phyloP scores from a whole-genome alignment of 2,797 vertebrate species.

The Cynodonichthys magdalenae region DNA sequence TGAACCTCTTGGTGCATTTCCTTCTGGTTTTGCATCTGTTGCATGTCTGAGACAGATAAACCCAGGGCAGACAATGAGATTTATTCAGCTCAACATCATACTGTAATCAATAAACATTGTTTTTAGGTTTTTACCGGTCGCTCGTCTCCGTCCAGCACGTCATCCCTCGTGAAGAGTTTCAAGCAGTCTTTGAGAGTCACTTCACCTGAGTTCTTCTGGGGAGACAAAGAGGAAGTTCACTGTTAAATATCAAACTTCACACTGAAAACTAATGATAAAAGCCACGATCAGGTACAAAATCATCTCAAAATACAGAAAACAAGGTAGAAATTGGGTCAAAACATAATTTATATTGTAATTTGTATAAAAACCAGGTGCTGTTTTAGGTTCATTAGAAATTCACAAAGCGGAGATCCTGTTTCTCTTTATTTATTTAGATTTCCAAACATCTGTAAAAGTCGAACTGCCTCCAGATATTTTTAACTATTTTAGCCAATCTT shows the following conservation, averaged over 20 bases:
- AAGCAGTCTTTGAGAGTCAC: slow-evolving; percentile 92
- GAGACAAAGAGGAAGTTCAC: slow-evolving; percentile 5
- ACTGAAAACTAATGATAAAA: too few species aligned
- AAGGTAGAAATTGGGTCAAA: too few species aligned
- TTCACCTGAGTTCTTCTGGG: slow-evolving; percentile 85
- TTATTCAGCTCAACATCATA: background rate
- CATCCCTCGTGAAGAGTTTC: slow-evolving; percentile 93
- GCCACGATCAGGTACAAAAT: too few species aligned
- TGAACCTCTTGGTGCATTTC: slow-evolving; percentile 95
- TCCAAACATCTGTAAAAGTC: too few species aligned
- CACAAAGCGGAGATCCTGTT: too few species aligned
- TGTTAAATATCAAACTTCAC: background rate
- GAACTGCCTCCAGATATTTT: too few species aligned
- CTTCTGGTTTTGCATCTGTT: slow-evolving; percentile 90
- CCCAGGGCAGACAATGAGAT: slow-evolving; percentile 7
- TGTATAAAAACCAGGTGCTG: background rate
- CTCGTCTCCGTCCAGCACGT: slow-evolving; percentile 93
- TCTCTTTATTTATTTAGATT: too few species aligned
- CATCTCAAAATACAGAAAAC: too few species aligned
- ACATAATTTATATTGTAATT: too few species aligned
- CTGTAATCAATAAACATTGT: background rate
- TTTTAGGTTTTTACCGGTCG: slow-evolving; percentile 82
- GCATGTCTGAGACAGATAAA: slow-evolving; percentile 83
- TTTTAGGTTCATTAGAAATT: too few species aligned
- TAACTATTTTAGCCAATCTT: too few species aligned